Evolutionary conservation across 2,888 invertebrate species (phyloP).

Genomic region (Linnaemya vulpina): DNA sequence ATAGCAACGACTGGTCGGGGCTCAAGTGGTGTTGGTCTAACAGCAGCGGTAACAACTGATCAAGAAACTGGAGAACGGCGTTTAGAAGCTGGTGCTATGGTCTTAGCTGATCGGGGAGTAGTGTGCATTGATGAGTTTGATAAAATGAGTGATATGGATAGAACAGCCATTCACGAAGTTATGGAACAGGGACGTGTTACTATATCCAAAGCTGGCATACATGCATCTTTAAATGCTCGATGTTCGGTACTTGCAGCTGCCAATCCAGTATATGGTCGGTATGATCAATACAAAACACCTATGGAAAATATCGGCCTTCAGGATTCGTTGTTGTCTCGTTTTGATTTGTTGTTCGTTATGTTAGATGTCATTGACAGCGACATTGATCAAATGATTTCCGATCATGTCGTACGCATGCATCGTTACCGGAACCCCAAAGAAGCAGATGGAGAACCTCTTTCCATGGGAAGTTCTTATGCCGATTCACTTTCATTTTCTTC

Average conservation of each 20-base stretch:
- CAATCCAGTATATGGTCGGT: constrained; percentile 98
- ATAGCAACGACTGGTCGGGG: constrained; percentile 99
- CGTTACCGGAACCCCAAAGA: constrained; percentile 95
- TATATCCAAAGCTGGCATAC: constrained; percentile 99
- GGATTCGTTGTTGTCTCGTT: constrained; percentile 98
- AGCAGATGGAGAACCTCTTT: constrained; percentile 95
- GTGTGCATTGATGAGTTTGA: constrained; percentile 99
- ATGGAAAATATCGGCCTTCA: constrained; percentile 99
- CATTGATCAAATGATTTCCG: constrained; percentile 95
- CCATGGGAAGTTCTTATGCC: constrained; percentile 90
- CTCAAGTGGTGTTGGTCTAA: constrained; percentile 98
- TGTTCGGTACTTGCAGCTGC: constrained; percentile 99
- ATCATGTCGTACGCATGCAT: constrained; percentile 99
- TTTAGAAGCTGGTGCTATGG: constrained; percentile 99
- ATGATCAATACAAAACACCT: constrained; percentile 99
- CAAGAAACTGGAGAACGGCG: constrained; percentile 94
- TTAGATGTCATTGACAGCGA: constrained; percentile 96
- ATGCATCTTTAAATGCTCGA: constrained; percentile 97
- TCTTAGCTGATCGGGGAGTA: constrained; percentile 98
- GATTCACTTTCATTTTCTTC: constrained; percentile 93
- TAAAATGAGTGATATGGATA: constrained; percentile 99
- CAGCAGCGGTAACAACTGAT: constrained; percentile 98
- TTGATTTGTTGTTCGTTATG: constrained; percentile 98
- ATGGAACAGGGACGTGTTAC: constrained; percentile 99
- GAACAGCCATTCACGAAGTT: constrained; percentile 99